These are phyloP conservation scores for Momotus momota DNA, from an alignment of 2,797 vertebrate genomes.

Conservation along the genomic window DNA sequence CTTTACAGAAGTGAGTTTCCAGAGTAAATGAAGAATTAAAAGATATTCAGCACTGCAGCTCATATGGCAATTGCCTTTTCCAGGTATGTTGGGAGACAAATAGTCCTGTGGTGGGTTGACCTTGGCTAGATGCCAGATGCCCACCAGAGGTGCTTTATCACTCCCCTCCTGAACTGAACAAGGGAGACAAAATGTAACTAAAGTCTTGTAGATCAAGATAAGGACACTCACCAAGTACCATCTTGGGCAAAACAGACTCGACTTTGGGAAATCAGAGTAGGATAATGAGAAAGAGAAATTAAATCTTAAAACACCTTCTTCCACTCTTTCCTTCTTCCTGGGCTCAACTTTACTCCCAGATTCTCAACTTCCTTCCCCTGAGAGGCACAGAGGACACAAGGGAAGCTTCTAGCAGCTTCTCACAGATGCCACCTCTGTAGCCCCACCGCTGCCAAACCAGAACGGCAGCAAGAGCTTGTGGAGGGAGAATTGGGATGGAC, in stretches of 20 bases:
- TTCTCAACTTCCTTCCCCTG: neutral
- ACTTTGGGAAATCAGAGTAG: neutral
- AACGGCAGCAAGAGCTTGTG: neutral
- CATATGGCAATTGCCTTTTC: neutral
- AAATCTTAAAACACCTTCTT: neutral
- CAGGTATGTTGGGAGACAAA: neutral
- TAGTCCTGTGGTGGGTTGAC: neutral
- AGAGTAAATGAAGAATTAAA: neutral
- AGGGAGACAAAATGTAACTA: neutral
- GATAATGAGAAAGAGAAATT: neutral
- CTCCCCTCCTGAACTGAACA: neutral
- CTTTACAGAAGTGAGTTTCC: neutral
- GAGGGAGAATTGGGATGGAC: neutral
- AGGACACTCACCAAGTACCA: neutral
- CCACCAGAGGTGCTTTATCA: neutral
- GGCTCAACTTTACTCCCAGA: neutral
- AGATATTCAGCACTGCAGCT: neutral
- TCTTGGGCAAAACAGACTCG: neutral
- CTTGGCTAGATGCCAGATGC: neutral
- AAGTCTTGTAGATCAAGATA: neutral
- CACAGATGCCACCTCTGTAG: neutral
- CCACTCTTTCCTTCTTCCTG: neutral
- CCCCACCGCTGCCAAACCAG: neutral
- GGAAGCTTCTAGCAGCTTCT: neutral
- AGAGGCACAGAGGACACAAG: fast-evolving